Base-by-base conservation (phyloP, 2,888 invertebrate species). In the Pollenia griseotomentosa region DNA sequence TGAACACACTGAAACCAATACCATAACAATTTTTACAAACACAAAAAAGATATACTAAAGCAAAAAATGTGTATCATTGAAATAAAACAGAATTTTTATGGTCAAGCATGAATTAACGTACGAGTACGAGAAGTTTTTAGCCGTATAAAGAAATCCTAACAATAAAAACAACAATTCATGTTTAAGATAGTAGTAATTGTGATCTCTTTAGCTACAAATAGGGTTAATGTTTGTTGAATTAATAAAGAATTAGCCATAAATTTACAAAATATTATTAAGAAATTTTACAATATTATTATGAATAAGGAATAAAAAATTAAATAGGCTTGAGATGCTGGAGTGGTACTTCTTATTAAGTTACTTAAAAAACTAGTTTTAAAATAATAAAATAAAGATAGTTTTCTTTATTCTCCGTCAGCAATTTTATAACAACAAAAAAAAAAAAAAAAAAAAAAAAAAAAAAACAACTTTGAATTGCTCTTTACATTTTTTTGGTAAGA, bases 41-140 rank as follows among this genome's bases (percentile, higher is more conserved):
- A 53, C 40, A 19, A 57, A 48, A 59, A 19, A n/a, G 48, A 53
- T 14, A 53, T n/a, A 19, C n/a, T 40, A 6, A 55, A 55, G 4
- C 0, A 44, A n/a, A 53, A 66, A 66, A 11, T 63, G 33, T 63
- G 33, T 48, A n/a, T 19, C 48, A 73, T 33, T 57, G 51, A 55
- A 57, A 82, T 82, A 75, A 82, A 75, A 61, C n/a, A 51, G 65
- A 78, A 16, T 73, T 79, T 71, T 71, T 83, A 78, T 83, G 83
- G 83, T 79, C 83, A 79, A 55, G 57, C 83, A 51, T 78, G 57
- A 42, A 73, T 23, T 68, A 75, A 75, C 48, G 77, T 71, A 63
- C 40, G 44, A 79, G 57, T 74, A 57, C 33, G 4, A 33, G 33
- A 33, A 33, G 33, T 33, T 33, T 48, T 71, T 9, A 57, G 65